Percentiles rank a stretch among this genome's conserved stretches.
phyloP scores from a whole-genome alignment of 2,113 vertebrate genomes.

The Rhineura floridana region DNA sequence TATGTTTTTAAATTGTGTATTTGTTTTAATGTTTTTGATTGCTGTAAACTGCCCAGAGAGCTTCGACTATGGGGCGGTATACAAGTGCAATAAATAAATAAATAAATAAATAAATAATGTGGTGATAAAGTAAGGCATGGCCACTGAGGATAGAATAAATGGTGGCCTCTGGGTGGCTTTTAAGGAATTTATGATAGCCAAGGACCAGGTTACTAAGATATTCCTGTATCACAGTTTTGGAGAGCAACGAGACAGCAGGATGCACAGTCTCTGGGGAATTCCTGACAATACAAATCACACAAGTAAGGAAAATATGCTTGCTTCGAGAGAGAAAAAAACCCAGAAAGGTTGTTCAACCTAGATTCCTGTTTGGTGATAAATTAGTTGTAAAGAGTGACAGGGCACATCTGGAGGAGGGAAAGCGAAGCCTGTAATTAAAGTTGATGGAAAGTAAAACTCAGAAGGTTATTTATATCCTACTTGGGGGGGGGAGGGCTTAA shows the following conservation, averaged over 20 bases:
- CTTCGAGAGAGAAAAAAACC: background rate
- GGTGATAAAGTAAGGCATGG: too few species aligned
- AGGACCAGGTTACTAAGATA: background rate
- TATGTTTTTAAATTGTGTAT: too few species aligned
- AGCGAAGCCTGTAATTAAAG: slow-evolving; percentile 48
- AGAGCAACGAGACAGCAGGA: background rate
- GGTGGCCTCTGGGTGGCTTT: background rate
- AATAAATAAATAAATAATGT: too few species aligned
- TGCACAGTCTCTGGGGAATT: background rate
- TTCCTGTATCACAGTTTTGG: background rate
- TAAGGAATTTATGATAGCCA: background rate
- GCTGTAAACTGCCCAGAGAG: too few species aligned
- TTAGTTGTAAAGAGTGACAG: slow-evolving; percentile 33
- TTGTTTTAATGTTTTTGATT: too few species aligned
- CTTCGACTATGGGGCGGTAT: too few species aligned
- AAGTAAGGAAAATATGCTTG: background rate
- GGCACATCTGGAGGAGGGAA: background rate
- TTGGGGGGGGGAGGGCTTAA: slow-evolving; percentile 7
- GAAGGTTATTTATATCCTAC: slow-evolving; percentile 43
- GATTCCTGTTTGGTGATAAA: background rate
- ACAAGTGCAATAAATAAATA: too few species aligned
- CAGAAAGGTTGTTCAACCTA: background rate
- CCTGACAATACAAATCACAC: background rate
- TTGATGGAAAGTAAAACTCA: slow-evolving; percentile 40
- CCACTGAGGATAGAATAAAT: too few species aligned